Percentiles rank a stretch among this genome's conserved stretches.
phyloP scores from a whole-genome alignment of 2,113 vertebrate genomes.

The Passer montanus region DNA sequence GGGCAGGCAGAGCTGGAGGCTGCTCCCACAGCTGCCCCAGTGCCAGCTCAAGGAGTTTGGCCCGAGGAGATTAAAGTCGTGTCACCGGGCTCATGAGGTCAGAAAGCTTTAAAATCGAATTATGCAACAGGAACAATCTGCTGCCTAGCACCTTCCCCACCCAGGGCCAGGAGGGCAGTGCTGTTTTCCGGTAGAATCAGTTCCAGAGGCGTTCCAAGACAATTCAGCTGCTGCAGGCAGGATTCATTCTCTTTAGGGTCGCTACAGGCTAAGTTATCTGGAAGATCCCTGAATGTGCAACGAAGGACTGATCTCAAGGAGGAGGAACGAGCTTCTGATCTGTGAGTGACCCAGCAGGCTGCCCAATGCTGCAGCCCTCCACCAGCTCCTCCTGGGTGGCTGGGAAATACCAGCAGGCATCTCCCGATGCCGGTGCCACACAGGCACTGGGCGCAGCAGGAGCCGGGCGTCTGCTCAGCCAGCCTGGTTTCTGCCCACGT shows the following conservation, averaged over 20 bases:
- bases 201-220: background rate
- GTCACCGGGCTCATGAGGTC: background rate
- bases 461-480: background rate
- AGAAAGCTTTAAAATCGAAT: background rate
- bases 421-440: background rate
- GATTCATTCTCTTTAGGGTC: background rate
- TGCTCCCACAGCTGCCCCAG: accelerated
- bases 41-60: background rate
- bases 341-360: background rate
- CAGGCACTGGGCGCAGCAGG: background rate
- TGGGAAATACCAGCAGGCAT: background rate
- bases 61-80: background rate
- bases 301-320: background rate
- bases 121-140: background rate
- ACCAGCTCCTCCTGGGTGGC: background rate
- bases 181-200: background rate
- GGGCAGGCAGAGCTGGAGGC: background rate
- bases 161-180: background rate
- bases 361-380: background rate
- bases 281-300: slow-evolving; percentile 17
- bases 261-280: background rate
- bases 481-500: background rate
- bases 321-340: background rate
- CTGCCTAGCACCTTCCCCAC: background rate
- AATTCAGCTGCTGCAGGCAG: background rate